Conservation (phyloP, 2,113 vertebrate species). For the Tautogolabrus adspersus region DNA sequence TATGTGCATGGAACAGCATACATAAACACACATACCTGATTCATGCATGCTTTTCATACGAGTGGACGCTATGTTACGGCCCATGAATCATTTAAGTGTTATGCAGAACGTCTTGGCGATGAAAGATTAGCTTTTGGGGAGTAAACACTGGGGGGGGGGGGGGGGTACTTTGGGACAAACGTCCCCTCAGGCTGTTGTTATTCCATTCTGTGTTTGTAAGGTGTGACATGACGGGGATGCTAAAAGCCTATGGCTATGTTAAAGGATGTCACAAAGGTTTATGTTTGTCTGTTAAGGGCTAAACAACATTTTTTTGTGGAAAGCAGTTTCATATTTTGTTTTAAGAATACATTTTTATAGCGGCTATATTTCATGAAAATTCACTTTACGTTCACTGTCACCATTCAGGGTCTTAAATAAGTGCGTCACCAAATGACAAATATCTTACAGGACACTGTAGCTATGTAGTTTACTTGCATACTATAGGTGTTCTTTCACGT, state of each 20-base stretch:
- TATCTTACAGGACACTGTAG: too few relatives aligned
- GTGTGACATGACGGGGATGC: conserved; percentile 19
- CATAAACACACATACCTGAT: conserved; percentile 23
- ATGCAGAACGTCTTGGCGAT: conserved; percentile 26
- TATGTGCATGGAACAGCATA: conserved; percentile 11
- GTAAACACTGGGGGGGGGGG: conserved; percentile 1
- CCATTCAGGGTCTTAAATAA: too few relatives aligned
- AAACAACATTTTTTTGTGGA: background rate
- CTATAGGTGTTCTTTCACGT: too few relatives aligned
- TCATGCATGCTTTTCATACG: conserved; percentile 37
- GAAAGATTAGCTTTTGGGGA: conserved; percentile 23
- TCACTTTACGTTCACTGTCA: too few relatives aligned
- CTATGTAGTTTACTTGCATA: too few relatives aligned
- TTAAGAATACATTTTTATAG: too few relatives aligned
- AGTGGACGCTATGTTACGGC: conserved; percentile 26
- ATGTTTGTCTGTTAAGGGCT: background rate
- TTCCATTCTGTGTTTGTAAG: conserved; percentile 7
- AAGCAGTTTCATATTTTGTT: too few relatives aligned
- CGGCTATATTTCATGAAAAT: too few relatives aligned
- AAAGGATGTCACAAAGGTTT: background rate
- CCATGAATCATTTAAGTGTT: conserved; percentile 51
- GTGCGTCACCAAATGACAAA: too few relatives aligned
- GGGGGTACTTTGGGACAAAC: conserved; percentile 9
- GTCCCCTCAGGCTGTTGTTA: conserved; percentile 8
- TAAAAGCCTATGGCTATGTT: background rate